Evolutionary conservation across 2,888 invertebrate genomes (phyloP).

Genomic region (Noctua fimbriata): DNA sequence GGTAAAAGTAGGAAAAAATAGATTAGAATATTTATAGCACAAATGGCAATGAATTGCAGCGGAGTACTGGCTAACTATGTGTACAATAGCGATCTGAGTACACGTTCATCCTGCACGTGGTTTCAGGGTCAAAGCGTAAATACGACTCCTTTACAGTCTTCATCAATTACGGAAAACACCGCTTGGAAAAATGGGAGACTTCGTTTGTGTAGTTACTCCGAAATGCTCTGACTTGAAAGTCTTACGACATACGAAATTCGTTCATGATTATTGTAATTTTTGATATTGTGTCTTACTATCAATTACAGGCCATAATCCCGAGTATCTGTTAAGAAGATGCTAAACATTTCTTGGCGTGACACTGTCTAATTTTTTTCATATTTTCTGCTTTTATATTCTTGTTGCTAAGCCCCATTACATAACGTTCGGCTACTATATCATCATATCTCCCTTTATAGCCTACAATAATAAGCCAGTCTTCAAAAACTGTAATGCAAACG

Average conservation of each 20-base stretch:
- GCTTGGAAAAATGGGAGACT: slow-evolving; percentile 4
- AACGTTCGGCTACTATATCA: slow-evolving; percentile 1
- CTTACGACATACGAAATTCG: neutral
- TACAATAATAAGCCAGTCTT: neutral
- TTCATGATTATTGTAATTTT: neutral
- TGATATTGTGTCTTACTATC: neutral
- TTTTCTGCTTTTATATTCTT: slow-evolving; percentile 20
- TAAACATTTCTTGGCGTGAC: slow-evolving; percentile 21
- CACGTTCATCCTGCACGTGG: slow-evolving; percentile 42
- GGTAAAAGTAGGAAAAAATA: slow-evolving; percentile 10
- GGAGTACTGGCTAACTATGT: slow-evolving; percentile 16
- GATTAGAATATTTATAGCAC: neutral
- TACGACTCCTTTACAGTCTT: slow-evolving; percentile 46
- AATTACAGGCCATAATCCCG: neutral
- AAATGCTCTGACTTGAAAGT: neutral
- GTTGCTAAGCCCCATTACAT: slow-evolving; percentile 28
- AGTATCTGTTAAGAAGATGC: neutral
- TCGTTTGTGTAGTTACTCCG: neutral
- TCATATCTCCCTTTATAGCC: neutral
- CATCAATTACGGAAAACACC: slow-evolving; percentile 42
- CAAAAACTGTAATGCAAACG: slow-evolving; percentile 59
- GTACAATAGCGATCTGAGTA: slow-evolving; percentile 17
- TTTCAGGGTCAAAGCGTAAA: slow-evolving; percentile 38
- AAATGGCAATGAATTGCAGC: slow-evolving; percentile 28
- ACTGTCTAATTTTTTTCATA: neutral